Base-by-base conservation (phyloP, 1,140 invertebrate genomes). In the Achatina immaculata region DNA sequence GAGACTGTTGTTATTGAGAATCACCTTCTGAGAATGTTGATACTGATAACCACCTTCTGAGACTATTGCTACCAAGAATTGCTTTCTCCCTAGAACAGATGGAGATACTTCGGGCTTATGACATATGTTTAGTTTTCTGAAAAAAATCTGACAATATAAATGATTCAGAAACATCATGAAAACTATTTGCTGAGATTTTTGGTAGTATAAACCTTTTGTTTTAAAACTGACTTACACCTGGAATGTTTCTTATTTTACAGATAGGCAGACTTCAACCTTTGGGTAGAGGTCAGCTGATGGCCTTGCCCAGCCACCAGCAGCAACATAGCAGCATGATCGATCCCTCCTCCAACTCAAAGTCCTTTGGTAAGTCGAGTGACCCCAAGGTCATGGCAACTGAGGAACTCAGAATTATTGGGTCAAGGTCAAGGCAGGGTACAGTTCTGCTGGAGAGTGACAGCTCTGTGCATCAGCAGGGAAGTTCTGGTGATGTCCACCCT, bases 231-330 rank as follows among this genome's bases (percentile, higher is more conserved):
- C 7, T 36, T 38, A 16, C 14, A 40, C 24, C 14, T 6, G 11
- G 9, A 40, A 19, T 42, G 19, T 42, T 42, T 69, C 6, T 42
- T 9, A 2, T 40, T 69, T 2, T 69, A n/a, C 68, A 73, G 71
- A 28, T 73, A 9, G 71, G 71, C 16, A 73, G 71, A 51, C 45
- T 73, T 1, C 71, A 73, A 34, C 71, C 71, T 11, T n/a, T 73
- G 0, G n/a, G 43, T 31, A 73, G 42, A 73, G 71, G 71, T n/a
- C 71, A 73, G 28, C 11, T 34, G 14, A 34, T 24, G 34, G 14
- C 43, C 28, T 28, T 45, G 9, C 34, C 71, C 2, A 43, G n/a
- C 34, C 43, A 69, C 24, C 68, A 69, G 38, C 42, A 73, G 21
- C 38, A 40, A 1, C 36, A 40, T 1, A 69, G 42, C 40, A 43